Base-by-base conservation (phyloP, 2,113 vertebrate species). In the Brienomyrus brachyistius region DNA sequence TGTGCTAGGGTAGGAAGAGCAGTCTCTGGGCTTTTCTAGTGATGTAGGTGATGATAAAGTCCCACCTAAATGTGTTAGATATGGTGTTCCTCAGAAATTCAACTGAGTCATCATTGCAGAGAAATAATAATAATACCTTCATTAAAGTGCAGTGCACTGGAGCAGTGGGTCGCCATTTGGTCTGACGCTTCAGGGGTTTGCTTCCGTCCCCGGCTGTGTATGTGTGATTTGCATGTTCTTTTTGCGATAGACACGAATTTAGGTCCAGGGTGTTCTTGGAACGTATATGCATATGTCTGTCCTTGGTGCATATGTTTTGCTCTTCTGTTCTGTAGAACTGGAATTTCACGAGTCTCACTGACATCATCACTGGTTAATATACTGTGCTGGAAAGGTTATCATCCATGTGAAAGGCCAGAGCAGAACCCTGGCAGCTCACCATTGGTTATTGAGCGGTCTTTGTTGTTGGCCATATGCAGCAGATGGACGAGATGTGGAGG, bases 401-500 rank as follows among this genome's bases (percentile, higher is more conserved):
- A 43, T 40, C 31, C 35, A 43, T 19, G 74, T 19, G 74, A 43
- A 19, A 7, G 31, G 1, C n/a, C 31, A 10, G 35, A 80, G 74
- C 2, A 19, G 74, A 19, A 19, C 5, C 13, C 31, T 11, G 13
- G 15, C 35, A 19, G 74, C 74, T 23, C 21, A 10, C 40, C 21
- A 8, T 84, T 10, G 45, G 82, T 84, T 48, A 48, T n/a, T 27
- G 48, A 52, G 27, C 5, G n/a, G 15, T n/a, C 48, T 83, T 4
- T 48, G 54, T 35, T 91, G 11, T 90, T 45, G 82, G 54, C 90
- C 50, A 50, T 91, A 48, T 88, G 88, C 92, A 99, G 98, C 98
- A 99, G 95, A 96, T 97, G 91, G 98, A 99, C 91, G 98, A 98
- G 94, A 96, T 98, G 91, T 98, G 98, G 94, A 97, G 96, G 1